Conservation (phyloP, 1,140 invertebrate species). For the Aplysia californica region DNA sequence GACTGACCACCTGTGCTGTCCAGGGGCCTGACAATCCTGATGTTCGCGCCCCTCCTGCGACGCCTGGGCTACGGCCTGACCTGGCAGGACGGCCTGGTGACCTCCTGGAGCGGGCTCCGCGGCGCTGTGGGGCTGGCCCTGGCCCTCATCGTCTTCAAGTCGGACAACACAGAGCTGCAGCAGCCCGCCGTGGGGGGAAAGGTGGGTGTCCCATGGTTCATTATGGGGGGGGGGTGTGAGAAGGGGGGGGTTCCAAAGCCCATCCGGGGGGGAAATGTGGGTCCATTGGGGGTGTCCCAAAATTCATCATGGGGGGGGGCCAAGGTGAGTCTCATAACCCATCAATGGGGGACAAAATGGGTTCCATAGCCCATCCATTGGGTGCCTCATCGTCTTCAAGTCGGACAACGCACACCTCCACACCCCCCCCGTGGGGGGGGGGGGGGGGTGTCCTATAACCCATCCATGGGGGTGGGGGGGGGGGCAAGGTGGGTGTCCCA, state of each 20-base stretch:
- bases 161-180: slow-evolving; percentile 47
- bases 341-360: too few species aligned
- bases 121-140: slow-evolving; percentile 69
- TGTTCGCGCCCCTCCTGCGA: slow-evolving; percentile 66
- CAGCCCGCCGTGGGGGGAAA: slow-evolving; percentile 46
- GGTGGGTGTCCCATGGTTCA: too few species aligned
- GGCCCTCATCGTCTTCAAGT: slow-evolving; percentile 65
- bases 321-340: too few species aligned
- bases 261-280: too few species aligned
- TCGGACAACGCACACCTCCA: slow-evolving; percentile 48
- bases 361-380: too few species aligned
- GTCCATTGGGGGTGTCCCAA: too few species aligned
- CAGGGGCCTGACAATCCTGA: slow-evolving; percentile 60
- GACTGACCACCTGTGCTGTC: not conserved
- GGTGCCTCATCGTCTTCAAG: slow-evolving; percentile 64
- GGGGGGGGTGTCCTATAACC: too few species aligned
- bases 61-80: slow-evolving; percentile 67
- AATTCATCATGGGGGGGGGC: too few species aligned
- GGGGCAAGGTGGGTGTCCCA: too few species aligned
- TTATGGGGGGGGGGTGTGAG: too few species aligned
- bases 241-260: too few species aligned
- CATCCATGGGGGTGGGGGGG: too few species aligned
- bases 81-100: slow-evolving; percentile 66
- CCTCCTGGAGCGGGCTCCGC: slow-evolving; percentile 69
- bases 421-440: slow-evolving; percentile 43